Evolutionary conservation across 2,888 invertebrate genomes (phyloP).

Genomic region (Tachystola acroxantha): DNA sequence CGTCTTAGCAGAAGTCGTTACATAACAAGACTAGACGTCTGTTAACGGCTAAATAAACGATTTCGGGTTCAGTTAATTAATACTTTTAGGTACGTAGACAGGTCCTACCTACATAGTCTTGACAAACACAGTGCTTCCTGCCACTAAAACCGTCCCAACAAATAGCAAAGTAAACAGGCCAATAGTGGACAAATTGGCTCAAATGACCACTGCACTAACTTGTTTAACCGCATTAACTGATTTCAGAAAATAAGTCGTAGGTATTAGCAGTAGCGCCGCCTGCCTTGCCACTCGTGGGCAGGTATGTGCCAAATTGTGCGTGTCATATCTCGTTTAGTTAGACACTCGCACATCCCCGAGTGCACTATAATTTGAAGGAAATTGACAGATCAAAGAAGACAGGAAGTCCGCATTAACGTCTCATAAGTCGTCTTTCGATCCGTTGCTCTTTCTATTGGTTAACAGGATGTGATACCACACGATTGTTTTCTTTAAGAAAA

Average conservation of each 20-base stretch:
- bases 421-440: slow-evolving; percentile 51
- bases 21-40: too few relatives aligned
- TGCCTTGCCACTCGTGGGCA: slow-evolving; percentile 15
- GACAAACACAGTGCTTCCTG: too few relatives aligned
- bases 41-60: too few relatives aligned
- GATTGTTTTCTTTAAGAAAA: neutral
- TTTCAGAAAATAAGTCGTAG: slow-evolving; percentile 51
- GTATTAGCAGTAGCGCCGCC: slow-evolving; percentile 16
- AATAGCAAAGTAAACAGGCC: slow-evolving; percentile 58
- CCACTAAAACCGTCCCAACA: slow-evolving; percentile 33
- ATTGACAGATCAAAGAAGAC: slow-evolving; percentile 66
- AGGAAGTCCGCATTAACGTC: slow-evolving; percentile 67
- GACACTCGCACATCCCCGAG: slow-evolving; percentile 41
- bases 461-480: too few relatives aligned
- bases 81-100: too few relatives aligned
- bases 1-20: too few relatives aligned
- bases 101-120: too few relatives aligned
- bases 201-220: slow-evolving; percentile 57
- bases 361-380: slow-evolving; percentile 63
- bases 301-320: slow-evolving; percentile 46
- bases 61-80: too few relatives aligned
- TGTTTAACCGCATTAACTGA: slow-evolving; percentile 61
- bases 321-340: slow-evolving; percentile 49
- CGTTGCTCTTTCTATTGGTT: slow-evolving; percentile 27
- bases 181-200: slow-evolving; percentile 58